Evolutionary conservation across 2,113 vertebrate genomes (phyloP).

Genomic region (Plecotus auritus): DNA sequence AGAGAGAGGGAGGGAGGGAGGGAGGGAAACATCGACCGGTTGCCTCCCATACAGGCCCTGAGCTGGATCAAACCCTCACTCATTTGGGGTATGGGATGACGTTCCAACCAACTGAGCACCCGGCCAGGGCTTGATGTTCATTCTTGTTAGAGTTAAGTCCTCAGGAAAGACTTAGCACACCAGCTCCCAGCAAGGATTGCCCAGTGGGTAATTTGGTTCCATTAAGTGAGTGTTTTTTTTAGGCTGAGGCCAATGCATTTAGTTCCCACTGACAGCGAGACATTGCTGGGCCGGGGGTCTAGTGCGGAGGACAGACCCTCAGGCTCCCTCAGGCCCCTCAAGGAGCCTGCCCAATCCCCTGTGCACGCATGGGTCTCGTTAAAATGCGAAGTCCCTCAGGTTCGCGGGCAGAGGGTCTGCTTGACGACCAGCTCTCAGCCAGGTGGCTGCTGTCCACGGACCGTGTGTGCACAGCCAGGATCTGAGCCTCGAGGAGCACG

Average conservation of each 20-base stretch:
- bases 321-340: too few species aligned
- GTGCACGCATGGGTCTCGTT: too few species aligned
- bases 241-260: constrained; percentile 70
- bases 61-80: not conserved
- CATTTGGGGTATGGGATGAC: too few species aligned
- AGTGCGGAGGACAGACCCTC: constrained; percentile 52
- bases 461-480: accelerated
- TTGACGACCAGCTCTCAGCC: too few species aligned
- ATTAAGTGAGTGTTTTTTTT: constrained; percentile 73
- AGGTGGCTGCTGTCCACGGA: too few species aligned
- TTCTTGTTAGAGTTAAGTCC: constrained; percentile 67
- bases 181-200: constrained; percentile 65
- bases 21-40: not conserved
- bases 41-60: not conserved
- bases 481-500: accelerated
- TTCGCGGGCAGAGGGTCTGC: too few species aligned
- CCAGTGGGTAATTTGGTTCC: constrained; percentile 69
- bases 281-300: constrained; percentile 66
- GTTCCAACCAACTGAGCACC: too few species aligned
- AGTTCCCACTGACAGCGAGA: constrained; percentile 67
- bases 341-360: too few species aligned
- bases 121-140: not conserved
- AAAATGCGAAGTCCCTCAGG: too few species aligned
- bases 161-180: constrained; percentile 69
- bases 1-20: not conserved